Conservation (phyloP, 2,888 invertebrate species). For the Pteria penguin region DNA sequence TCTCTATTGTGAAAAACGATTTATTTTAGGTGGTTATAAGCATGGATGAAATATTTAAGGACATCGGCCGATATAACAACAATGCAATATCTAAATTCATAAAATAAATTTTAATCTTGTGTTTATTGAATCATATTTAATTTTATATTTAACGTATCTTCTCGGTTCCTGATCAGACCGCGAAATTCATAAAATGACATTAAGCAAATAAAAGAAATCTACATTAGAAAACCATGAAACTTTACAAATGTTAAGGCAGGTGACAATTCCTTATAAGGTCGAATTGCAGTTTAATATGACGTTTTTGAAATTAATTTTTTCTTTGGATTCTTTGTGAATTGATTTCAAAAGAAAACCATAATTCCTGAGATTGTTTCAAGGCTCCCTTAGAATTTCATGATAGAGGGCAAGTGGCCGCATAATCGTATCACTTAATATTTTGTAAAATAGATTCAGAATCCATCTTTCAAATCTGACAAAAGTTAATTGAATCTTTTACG, state of each 20-base stretch:
- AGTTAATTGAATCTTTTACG: neutral
- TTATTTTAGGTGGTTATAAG: too few relatives aligned
- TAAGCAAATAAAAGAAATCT: neutral
- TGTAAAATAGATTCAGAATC: neutral
- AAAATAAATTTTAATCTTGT: too few relatives aligned
- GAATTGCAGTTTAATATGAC: neutral
- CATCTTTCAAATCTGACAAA: neutral
- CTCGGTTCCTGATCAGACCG: neutral
- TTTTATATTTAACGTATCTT: neutral
- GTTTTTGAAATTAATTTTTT: neutral
- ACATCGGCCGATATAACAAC: neutral
- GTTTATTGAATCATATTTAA: neutral
- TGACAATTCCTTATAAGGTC: neutral
- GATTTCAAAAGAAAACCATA: neutral
- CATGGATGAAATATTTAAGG: too few relatives aligned
- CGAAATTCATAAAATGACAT: neutral
- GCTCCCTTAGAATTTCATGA: too few relatives aligned
- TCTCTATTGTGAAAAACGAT: too few relatives aligned
- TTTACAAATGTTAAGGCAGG: neutral
- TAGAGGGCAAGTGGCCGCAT: neutral
- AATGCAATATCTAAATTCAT: neutral
- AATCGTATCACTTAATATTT: neutral
- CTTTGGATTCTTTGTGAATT: neutral
- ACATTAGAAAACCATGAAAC: neutral
- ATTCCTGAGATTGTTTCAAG: neutral